A percentile compares a stretch with the other conserved stretches of the same genome.
Evolutionary conservation across 1,140 invertebrate genomes (phyloP).

Genomic region (Pseudomyrmex sp.): DNA sequence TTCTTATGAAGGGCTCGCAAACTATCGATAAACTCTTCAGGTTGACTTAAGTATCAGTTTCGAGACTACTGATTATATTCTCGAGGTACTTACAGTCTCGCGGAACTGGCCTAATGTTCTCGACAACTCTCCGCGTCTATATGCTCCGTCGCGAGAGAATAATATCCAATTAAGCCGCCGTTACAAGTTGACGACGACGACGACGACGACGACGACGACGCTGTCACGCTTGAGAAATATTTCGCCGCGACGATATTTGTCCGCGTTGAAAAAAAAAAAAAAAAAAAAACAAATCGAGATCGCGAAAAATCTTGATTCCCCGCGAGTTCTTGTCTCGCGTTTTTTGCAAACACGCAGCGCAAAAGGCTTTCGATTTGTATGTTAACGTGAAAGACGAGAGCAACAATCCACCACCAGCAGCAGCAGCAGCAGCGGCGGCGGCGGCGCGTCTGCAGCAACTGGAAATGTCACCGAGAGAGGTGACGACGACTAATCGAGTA

Average conservation of each 20-base stretch:
- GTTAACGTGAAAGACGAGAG: slow-evolving; percentile 25
- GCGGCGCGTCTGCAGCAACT: neutral
- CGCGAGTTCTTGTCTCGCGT: neutral
- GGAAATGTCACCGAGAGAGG: slow-evolving; percentile 62
- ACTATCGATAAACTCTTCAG: slow-evolving; percentile 60
- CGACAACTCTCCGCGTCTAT: slow-evolving; percentile 27
- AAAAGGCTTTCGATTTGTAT: slow-evolving; percentile 2
- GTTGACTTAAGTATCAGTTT: slow-evolving; percentile 58
- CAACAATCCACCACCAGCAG: too few species aligned
- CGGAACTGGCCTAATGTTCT: slow-evolving; percentile 44
- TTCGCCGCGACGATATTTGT: neutral
- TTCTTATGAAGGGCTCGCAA: slow-evolving; percentile 45
- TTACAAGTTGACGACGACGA: slow-evolving; percentile 19
- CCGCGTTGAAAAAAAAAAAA: neutral
- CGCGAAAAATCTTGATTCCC: slow-evolving; percentile 1
- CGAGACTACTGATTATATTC: slow-evolving; percentile 58
- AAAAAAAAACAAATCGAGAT: neutral
- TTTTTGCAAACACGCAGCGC: neutral
- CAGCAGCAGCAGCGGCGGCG: too few species aligned
- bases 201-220: slow-evolving; percentile 2
- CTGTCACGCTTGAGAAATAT: neutral
- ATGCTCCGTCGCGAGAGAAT: slow-evolving; percentile 40
- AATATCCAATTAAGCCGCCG: slow-evolving; percentile 42
- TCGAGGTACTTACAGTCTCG: slow-evolving; percentile 54
- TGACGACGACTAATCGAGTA: slow-evolving; percentile 20